These are phyloP conservation scores for Drosophila neutralis DNA, from an alignment of 2,888 invertebrate species.

Conservation along the genomic window DNA sequence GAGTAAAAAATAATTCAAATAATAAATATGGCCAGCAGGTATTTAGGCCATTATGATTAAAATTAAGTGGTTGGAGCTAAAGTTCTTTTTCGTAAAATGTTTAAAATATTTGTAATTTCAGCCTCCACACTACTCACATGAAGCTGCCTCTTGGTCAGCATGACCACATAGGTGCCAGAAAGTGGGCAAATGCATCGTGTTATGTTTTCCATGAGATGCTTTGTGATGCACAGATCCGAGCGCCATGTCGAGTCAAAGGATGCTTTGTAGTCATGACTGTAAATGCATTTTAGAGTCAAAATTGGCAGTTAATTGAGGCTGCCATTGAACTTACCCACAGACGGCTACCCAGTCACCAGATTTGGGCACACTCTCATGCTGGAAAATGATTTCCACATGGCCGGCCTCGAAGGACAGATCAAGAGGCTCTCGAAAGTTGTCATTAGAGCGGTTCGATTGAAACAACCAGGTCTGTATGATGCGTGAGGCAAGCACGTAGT, in stretches of 20 bases:
- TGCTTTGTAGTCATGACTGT: constrained; percentile 84
- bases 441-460: constrained; percentile 84
- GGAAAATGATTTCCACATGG: constrained; percentile 85
- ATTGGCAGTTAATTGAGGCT: background rate
- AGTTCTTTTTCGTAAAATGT: background rate
- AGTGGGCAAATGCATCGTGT: constrained; percentile 88
- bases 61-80: constrained; percentile 20
- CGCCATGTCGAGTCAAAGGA: constrained; percentile 87
- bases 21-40: constrained; percentile 19
- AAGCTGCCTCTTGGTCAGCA: constrained; percentile 86
- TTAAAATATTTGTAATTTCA: background rate
- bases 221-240: constrained; percentile 87
- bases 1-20: background rate
- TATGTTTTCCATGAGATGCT: constrained; percentile 85
- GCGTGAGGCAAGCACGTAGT: constrained; percentile 84
- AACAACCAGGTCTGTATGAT: constrained; percentile 85
- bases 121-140: constrained; percentile 83
- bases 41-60: constrained; percentile 8
- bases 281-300: no score
- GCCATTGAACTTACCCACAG: constrained; percentile 81
- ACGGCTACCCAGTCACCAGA: constrained; percentile 84
- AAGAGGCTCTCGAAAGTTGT: constrained; percentile 82
- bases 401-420: constrained; percentile 84
- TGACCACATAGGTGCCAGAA: constrained; percentile 88
- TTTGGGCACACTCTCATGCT: constrained; percentile 83